Base-by-base conservation (phyloP, 35 echinoderm and acorn worm species). In the Lytechinus variegatus region DNA sequence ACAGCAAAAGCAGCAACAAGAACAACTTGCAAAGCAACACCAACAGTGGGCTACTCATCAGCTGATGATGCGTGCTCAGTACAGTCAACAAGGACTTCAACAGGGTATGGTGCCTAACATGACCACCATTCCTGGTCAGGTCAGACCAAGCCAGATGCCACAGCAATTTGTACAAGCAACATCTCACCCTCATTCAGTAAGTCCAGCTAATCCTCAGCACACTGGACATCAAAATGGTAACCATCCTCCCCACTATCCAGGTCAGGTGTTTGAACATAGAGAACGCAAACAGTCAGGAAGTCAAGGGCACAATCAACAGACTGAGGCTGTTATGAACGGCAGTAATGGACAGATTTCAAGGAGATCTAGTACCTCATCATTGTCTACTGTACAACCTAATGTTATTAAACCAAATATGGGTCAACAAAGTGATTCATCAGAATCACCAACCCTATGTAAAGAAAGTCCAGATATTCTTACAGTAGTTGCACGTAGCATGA, bases 381-480 rank as follows among this genome's bases (percentile, higher is more conserved):
- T 54, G 6, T 53, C n/a, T 93, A 93, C 53, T 14, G 16, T 93
- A 55, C 92, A 93, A 8, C 92, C 92, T n/a, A 93, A 93, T 93
- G 92, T 93, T 9, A 57, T 93, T n/a, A 93, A 93, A 93, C 92
- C 92, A 93, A 93, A 57, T 57, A 93, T 93, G 52, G 92, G 92
- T n/a, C 92, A 55, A 57, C 92, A 93, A 54, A 55, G 9, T 55
- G 92, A 93, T n/a, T 90, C 88, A 90, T 54, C 88, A 90, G 88
- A 13, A 90, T 90, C 88, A 90, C 27, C 52, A 90, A 90, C 10
- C 27, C 27, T 54, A 90, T 19, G 28, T 79, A 28, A 90, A 90
- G 88, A 90, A 90, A 44, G 28, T 79, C 66, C 66, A 79, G 66
- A 79, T 79, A 79, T 79, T 79, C 66, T 79, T 24, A 79, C 66